Conservation (phyloP, 2,797 vertebrate species). For the Craterocephalus amniculus region DNA sequence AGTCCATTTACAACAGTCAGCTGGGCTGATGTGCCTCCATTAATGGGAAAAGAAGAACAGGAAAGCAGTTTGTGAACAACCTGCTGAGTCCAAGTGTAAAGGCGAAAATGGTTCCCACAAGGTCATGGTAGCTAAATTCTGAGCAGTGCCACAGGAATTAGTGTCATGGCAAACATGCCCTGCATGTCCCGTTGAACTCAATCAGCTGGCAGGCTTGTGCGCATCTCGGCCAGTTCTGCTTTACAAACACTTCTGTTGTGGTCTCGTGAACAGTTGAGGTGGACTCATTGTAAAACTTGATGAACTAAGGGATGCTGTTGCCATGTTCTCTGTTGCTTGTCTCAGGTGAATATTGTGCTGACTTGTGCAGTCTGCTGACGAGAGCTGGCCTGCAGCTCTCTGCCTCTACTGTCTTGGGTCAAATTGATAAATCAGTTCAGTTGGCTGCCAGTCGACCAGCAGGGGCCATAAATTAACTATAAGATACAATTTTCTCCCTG, state of each 20-base stretch:
- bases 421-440: conserved; percentile 48
- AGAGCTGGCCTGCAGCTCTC: conserved; percentile 49
- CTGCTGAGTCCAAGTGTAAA: conserved; percentile 38
- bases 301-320: conserved; percentile 38
- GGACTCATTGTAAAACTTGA: conserved; percentile 32
- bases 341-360: conserved; percentile 60
- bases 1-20: conserved; percentile 72
- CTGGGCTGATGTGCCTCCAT: conserved; percentile 66
- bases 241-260: not conserved
- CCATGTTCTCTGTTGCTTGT: conserved; percentile 42
- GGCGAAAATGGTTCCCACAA: conserved; percentile 13
- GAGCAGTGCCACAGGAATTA: not conserved
- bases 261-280: conserved; percentile 1
- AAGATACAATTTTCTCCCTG: conserved; percentile 20
- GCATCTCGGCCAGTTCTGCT: not conserved
- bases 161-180: too few species aligned
- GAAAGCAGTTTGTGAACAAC: conserved; percentile 49
- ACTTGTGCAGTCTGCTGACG: conserved; percentile 47
- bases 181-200: not conserved
- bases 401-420: conserved; percentile 38
- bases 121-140: not conserved
- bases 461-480: conserved; percentile 32
- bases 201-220: not conserved
- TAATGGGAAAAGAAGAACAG: conserved; percentile 49
- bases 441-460: conserved; percentile 11